Percentiles rank a stretch among this genome's conserved stretches.
These are phyloP conservation scores for Drosophila albomicans DNA, from an alignment of 1,140 invertebrate species.

Conservation along the genomic window DNA sequence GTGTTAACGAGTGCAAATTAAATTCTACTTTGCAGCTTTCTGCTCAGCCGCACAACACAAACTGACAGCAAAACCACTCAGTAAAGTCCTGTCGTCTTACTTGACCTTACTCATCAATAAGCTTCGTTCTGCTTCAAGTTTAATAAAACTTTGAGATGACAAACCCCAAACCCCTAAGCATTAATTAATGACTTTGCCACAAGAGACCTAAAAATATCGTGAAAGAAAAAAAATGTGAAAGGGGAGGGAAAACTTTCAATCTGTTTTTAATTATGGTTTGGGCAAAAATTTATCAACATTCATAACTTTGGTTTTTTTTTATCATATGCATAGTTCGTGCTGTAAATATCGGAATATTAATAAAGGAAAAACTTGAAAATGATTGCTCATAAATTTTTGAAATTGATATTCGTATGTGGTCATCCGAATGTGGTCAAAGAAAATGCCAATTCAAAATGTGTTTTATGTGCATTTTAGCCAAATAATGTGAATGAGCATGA, in stretches of 20 bases:
- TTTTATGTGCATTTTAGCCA: constrained; percentile 20
- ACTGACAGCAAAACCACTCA: too few species aligned
- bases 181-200: constrained; percentile 16
- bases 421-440: constrained; percentile 27
- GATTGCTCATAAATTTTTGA: constrained; percentile 21
- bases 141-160: not conserved
- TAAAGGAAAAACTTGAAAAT: not conserved
- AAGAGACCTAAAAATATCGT: not conserved
- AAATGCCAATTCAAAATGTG: constrained; percentile 29
- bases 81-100: too few species aligned
- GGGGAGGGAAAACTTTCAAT: constrained; percentile 9
- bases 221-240: too few species aligned
- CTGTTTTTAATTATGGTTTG: constrained; percentile 24
- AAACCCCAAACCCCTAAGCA: not conserved
- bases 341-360: constrained; percentile 28
- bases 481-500: constrained; percentile 19
- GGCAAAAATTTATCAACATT: constrained; percentile 29
- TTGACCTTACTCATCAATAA: too few species aligned
- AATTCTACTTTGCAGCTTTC: too few species aligned
- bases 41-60: too few species aligned
- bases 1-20: too few species aligned
- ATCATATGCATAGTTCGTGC: not conserved
- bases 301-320: constrained; percentile 7
- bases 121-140: not conserved
- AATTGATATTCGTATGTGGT: constrained; percentile 15